These are phyloP conservation scores for Acropternis orthonyx DNA, from an alignment of 2,797 vertebrate species.

Conservation along the genomic window DNA sequence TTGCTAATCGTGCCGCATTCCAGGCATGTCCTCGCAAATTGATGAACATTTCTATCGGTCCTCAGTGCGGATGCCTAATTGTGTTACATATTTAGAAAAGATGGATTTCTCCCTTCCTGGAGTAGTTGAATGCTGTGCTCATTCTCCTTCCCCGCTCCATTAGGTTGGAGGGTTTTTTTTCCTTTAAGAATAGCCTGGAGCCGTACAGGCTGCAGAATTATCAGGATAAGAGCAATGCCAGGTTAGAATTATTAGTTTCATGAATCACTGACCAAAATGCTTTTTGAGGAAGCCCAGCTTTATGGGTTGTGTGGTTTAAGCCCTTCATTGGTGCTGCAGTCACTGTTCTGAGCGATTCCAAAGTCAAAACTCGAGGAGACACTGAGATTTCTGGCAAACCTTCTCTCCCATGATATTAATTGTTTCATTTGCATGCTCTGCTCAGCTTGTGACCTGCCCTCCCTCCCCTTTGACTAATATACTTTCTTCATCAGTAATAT, in stretches of 20 bases:
- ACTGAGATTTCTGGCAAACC: not conserved
- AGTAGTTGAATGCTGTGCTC: slow-evolving; percentile 14
- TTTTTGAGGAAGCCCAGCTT: not conserved
- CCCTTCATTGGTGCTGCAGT: not conserved
- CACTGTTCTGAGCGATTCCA: not conserved
- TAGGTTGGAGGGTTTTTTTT: not conserved
- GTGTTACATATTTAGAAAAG: slow-evolving; percentile 41
- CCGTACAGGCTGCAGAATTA: not conserved
- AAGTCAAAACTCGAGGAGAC: slow-evolving; percentile 2
- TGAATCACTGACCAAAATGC: slow-evolving; percentile 21
- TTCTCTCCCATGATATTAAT: not conserved
- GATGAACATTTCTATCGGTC: slow-evolving; percentile 45
- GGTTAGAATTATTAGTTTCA: slow-evolving; percentile 33
- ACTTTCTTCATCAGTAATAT: slow-evolving; percentile 7
- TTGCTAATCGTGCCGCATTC: slow-evolving; percentile 38
- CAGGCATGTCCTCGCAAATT: slow-evolving; percentile 24
- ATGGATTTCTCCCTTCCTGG: slow-evolving; percentile 29
- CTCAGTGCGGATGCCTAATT: not conserved
- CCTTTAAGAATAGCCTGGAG: slow-evolving; percentile 38
- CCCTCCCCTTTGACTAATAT: slow-evolving; percentile 34
- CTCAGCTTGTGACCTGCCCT: slow-evolving; percentile 43
- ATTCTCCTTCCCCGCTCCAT: slow-evolving; percentile 24
- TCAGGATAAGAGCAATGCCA: slow-evolving; percentile 13
- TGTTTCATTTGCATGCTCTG: slow-evolving; percentile 47
- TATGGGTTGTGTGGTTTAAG: not conserved